Conservation (phyloP, 2,888 invertebrate species). For the Boloria selene region DNA sequence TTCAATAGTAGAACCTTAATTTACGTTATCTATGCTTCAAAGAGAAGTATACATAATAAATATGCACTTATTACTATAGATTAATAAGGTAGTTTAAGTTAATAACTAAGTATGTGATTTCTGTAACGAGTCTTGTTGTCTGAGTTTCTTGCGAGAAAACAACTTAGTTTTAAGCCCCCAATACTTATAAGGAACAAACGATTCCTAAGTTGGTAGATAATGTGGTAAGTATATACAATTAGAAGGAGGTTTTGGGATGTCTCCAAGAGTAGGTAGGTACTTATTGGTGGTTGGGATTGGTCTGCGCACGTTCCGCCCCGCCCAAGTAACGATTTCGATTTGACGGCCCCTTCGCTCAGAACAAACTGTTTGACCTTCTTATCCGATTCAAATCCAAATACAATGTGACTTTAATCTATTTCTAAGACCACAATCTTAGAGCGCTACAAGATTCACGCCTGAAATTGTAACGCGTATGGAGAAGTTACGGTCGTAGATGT, state of each 20-base stretch:
- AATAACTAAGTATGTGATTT: conserved; percentile 1
- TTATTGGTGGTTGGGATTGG: conserved; percentile 49
- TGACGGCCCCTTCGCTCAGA: conserved; percentile 49
- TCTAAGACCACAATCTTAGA: not conserved
- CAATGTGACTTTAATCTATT: conserved; percentile 9
- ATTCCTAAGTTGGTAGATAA: conserved; percentile 19
- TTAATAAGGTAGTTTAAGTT: not conserved
- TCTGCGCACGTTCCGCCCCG: conserved; percentile 58
- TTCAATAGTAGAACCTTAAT: too few relatives aligned
- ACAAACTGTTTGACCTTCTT: conserved; percentile 39
- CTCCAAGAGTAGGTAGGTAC: conserved; percentile 47
- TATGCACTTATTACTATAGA: too few relatives aligned
- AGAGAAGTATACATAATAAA: too few relatives aligned
- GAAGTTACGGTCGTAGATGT: not conserved
- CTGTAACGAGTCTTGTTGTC: conserved; percentile 4
- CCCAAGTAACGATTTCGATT: conserved; percentile 69
- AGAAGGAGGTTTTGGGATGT: conserved; percentile 41
- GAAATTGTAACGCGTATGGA: not conserved
- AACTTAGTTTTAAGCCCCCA: too few relatives aligned
- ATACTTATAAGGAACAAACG: not conserved
- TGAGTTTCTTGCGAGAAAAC: too few relatives aligned
- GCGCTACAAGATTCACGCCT: not conserved
- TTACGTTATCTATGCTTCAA: too few relatives aligned
- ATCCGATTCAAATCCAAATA: conserved; percentile 31
- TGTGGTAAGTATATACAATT: conserved; percentile 32